Evolutionary conservation across 2,797 vertebrate genomes (phyloP).

Genomic region (Schizopygopsis malacanthus): DNA sequence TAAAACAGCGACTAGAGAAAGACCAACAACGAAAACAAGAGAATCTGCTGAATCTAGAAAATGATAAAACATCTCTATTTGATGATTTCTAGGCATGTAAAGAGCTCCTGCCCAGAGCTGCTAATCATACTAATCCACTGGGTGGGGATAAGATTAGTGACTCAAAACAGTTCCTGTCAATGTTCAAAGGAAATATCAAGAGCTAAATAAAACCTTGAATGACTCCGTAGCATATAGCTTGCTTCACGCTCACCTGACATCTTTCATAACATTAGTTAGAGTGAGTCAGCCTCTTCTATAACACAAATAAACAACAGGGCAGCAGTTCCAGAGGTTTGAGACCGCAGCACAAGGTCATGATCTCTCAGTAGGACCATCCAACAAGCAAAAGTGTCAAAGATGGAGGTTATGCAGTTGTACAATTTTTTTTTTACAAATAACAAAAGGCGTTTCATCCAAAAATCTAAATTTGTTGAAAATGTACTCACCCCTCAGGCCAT

Average conservation of each 20-base stretch:
- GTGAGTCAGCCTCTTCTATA: conserved; percentile 28
- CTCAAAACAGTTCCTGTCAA: conserved; percentile 15
- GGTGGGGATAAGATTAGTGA: conserved; percentile 34
- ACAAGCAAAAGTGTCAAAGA: background rate
- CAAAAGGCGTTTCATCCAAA: background rate
- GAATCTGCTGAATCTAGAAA: background rate
- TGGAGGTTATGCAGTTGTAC: background rate
- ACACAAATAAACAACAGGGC: conserved; percentile 7
- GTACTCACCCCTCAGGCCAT: no score
- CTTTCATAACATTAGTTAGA: conserved; percentile 29
- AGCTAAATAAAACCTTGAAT: conserved; percentile 8
- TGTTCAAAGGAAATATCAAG: conserved; percentile 35
- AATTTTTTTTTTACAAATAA: background rate
- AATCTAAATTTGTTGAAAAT: no score
- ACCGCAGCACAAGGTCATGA: conserved; percentile 6
- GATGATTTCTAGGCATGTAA: background rate
- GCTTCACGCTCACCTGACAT: background rate
- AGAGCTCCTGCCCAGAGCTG: conserved; percentile 2
- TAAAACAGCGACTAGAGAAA: conserved; percentile 18
- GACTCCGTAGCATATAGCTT: background rate
- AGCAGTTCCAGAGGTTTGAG: conserved; percentile 24
- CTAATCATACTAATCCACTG: conserved; percentile 30
- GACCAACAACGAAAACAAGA: conserved; percentile 12
- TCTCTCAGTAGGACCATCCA: background rate
- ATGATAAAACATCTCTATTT: background rate